phyloP scores from a whole-genome alignment of 1,140 invertebrate genomes.

The Leptonema lineaticorne region DNA sequence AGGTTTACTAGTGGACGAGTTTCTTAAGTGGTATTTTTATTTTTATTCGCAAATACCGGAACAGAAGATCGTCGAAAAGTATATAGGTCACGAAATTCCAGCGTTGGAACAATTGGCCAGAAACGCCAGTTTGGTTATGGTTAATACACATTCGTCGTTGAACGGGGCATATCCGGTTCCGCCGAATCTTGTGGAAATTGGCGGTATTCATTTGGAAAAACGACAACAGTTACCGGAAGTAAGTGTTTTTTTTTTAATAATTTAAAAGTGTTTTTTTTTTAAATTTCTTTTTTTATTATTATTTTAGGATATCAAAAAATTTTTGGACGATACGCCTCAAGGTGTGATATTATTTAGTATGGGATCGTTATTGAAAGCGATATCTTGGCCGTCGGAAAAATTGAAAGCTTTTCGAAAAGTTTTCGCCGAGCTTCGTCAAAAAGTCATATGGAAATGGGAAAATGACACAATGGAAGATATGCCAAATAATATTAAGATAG shows the following conservation, averaged over 20 bases:
- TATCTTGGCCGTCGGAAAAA: conserved; percentile 40
- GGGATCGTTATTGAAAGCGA: conserved; percentile 44
- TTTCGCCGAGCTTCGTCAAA: conserved; percentile 49
- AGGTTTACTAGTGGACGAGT: conserved; percentile 47
- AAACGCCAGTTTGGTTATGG: conserved; percentile 58
- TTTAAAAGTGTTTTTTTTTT: not conserved
- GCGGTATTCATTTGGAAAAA: conserved; percentile 59
- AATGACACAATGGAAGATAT: conserved; percentile 41
- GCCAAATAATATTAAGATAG: conserved; percentile 43
- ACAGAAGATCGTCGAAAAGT: conserved; percentile 51
- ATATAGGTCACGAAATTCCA: conserved; percentile 60
- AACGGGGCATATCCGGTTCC: conserved; percentile 54
- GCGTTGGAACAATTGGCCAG: conserved; percentile 58
- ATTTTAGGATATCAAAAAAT: conserved; percentile 42
- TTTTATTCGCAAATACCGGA: conserved; percentile 47
- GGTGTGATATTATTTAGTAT: conserved; percentile 47
- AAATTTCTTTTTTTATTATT: not conserved
- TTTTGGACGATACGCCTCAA: conserved; percentile 40
- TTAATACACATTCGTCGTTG: conserved; percentile 60
- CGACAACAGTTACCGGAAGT: conserved; percentile 45
- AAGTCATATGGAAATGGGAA: conserved; percentile 54
- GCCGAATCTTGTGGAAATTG: conserved; percentile 63
- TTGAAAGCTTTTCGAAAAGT: conserved; percentile 45
- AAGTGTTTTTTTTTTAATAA: not conserved
- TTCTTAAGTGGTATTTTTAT: conserved; percentile 46